Conservation (phyloP, 2,888 invertebrate species). For the Pterostichus madidus region DNA sequence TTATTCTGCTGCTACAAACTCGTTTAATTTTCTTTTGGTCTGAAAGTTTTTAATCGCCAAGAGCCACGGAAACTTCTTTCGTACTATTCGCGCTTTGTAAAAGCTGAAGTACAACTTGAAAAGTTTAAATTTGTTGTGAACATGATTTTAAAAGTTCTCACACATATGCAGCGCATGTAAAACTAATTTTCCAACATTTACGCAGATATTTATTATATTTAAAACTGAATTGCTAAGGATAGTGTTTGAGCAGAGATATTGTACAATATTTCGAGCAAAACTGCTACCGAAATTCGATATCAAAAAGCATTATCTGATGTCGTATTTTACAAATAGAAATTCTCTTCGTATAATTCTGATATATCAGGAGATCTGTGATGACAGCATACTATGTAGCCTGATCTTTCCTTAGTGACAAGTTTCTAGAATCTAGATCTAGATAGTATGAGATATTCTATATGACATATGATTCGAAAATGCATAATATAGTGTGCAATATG, state of each 20-base stretch:
- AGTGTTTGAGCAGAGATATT: background rate
- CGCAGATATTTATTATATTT: background rate
- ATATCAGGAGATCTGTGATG: background rate
- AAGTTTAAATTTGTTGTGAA: slow-evolving; percentile 46
- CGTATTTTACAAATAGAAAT: background rate
- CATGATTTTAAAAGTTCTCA: slow-evolving; percentile 31
- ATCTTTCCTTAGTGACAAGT: slow-evolving; percentile 3
- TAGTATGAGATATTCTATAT: too few species aligned
- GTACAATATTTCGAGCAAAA: slow-evolving; percentile 6
- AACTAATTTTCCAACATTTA: slow-evolving; percentile 31
- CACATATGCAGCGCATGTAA: slow-evolving; percentile 19
- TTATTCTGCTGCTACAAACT: slow-evolving; percentile 10
- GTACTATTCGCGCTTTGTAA: background rate
- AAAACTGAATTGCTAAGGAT: background rate
- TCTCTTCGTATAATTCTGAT: background rate
- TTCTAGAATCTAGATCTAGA: background rate
- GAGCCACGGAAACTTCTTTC: slow-evolving; percentile 30
- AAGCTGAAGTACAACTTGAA: background rate
- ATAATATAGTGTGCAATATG: too few species aligned
- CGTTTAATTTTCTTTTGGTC: slow-evolving; percentile 38
- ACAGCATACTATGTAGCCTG: slow-evolving; percentile 5
- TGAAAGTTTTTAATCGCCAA: slow-evolving; percentile 43
- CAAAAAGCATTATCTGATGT: too few species aligned
- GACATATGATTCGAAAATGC: too few species aligned
- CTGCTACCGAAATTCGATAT: slow-evolving; percentile 17